Evolutionary conservation across 2,888 invertebrate genomes (phyloP).

Genomic region (Octonoba sinensis): DNA sequence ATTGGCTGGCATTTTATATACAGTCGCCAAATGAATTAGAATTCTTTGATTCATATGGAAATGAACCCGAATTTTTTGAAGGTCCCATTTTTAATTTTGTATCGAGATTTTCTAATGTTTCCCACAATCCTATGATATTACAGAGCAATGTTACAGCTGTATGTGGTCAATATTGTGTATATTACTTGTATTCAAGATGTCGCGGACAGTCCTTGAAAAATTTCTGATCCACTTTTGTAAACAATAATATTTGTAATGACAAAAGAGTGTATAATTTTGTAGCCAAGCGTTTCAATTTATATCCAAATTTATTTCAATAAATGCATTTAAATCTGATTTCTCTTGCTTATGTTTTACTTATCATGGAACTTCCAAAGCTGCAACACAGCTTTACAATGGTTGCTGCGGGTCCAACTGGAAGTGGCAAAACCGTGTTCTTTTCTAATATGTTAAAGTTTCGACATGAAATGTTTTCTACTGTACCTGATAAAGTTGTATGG

Average conservation of each 20-base stretch:
- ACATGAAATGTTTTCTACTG: background rate
- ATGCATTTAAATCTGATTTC: background rate
- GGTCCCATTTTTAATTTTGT: background rate
- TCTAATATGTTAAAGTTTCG: background rate
- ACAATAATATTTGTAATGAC: background rate
- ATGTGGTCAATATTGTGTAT: too few species aligned
- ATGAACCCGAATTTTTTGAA: background rate
- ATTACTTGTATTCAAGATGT: background rate
- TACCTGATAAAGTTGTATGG: constrained; percentile 1
- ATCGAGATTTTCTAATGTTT: background rate
- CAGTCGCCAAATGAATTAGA: background rate
- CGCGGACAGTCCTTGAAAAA: background rate
- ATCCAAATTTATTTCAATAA: background rate
- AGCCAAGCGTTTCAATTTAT: background rate
- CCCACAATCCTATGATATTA: background rate
- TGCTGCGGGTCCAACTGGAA: background rate
- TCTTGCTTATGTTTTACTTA: background rate
- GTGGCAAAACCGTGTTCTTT: background rate
- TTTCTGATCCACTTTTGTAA: background rate
- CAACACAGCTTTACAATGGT: background rate
- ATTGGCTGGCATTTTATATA: constrained; percentile 7
- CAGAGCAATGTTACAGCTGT: too few species aligned
- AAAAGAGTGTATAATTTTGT: background rate
- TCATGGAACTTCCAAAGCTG: background rate
- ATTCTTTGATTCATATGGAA: background rate